Percentiles rank a stretch among this genome's conserved stretches.
These are phyloP conservation scores for Zaprionus nigranus DNA, from an alignment of 1,140 invertebrate genomes.

Conservation along the genomic window DNA sequence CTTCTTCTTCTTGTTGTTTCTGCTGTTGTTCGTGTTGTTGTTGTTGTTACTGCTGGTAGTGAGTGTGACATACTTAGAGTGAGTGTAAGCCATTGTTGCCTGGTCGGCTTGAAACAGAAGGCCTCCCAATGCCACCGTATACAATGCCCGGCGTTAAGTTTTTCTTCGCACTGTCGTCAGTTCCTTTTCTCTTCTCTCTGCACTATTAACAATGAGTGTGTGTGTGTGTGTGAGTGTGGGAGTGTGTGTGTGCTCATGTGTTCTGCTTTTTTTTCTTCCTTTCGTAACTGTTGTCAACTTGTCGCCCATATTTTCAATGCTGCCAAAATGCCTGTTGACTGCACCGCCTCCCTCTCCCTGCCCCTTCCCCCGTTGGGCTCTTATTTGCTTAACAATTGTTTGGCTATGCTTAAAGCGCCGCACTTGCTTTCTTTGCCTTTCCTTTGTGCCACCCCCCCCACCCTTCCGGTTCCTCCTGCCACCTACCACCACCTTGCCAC, in stretches of 20 bases:
- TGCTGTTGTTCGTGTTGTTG: constrained; percentile 32
- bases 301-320: constrained; percentile 41
- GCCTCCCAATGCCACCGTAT: constrained; percentile 10
- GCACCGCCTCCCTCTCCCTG: constrained; percentile 4
- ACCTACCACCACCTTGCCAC: background rate
- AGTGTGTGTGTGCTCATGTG: background rate
- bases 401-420: constrained; percentile 37
- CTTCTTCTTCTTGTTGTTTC: constrained; percentile 2
- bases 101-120: constrained; percentile 36
- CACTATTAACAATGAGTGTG: constrained; percentile 62
- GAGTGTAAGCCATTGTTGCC: constrained; percentile 44
- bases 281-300: constrained; percentile 34
- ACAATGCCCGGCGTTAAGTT: constrained; percentile 44
- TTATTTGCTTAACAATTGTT: constrained; percentile 51
- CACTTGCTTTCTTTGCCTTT: constrained; percentile 27
- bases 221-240: background rate
- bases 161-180: constrained; percentile 26
- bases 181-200: constrained; percentile 42
- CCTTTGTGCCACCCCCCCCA: background rate
- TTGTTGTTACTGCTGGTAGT: constrained; percentile 5
- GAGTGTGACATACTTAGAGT: constrained; percentile 54
- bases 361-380: background rate
- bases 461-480: background rate
- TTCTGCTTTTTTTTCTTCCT: background rate
- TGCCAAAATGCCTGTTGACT: constrained; percentile 56